A percentile compares a stretch with the other conserved stretches of the same genome.
These are phyloP conservation scores for Uromys caudimaculatus DNA, from an alignment of 2,797 vertebrate genomes.

Conservation along the genomic window DNA sequence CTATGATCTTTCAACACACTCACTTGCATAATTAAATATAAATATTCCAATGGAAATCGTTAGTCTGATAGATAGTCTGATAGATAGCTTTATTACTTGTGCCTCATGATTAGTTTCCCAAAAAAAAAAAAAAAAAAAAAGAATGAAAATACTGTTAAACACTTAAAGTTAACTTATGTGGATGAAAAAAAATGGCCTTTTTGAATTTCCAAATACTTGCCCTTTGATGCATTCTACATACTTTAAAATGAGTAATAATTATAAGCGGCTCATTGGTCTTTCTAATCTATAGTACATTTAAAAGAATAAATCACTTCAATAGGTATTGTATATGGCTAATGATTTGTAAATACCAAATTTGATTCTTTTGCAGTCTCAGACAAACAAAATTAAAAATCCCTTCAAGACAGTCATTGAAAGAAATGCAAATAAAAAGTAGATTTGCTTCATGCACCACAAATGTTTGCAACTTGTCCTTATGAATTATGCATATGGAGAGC, in stretches of 20 bases:
- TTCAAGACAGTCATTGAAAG: conserved; percentile 62
- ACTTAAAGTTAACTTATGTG: neutral
- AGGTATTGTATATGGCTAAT: conserved; percentile 54
- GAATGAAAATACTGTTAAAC: neutral
- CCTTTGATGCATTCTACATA: neutral
- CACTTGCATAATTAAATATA: neutral
- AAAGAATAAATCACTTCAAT: conserved; percentile 21
- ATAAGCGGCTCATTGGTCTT: neutral
- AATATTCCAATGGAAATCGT: neutral
- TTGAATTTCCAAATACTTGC: neutral
- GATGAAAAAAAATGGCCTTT: neutral
- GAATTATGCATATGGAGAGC: conserved; percentile 80
- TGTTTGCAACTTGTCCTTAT: conserved; percentile 63
- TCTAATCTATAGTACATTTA: conserved; percentile 17
- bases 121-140: conserved; percentile 20
- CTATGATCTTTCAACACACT: neutral
- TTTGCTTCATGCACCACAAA: conserved; percentile 65
- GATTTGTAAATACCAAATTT: conserved; percentile 53
- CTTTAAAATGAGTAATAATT: conserved; percentile 19
- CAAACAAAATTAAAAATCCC: conserved; percentile 70
- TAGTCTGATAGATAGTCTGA: neutral
- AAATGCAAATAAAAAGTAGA: conserved; percentile 66
- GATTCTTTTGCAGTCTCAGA: conserved; percentile 39
- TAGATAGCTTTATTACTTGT: neutral
- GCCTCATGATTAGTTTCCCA: neutral